A percentile compares a stretch with the other conserved stretches of the same genome.
Conservation (phyloP, 1,140 invertebrate species). For the Tribolium castaneum region DNA sequence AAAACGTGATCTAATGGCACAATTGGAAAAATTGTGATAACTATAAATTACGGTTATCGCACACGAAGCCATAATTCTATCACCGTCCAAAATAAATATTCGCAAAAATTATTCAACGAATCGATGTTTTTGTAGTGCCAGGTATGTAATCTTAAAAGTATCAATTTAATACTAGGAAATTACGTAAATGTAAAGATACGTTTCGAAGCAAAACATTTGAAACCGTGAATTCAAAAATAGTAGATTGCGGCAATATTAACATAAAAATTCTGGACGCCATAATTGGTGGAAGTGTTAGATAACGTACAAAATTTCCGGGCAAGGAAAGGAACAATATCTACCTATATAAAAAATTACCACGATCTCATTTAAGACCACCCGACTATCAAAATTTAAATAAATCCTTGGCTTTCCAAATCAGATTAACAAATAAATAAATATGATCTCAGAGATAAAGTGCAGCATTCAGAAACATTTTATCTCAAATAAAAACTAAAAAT, state of each 20-base stretch:
- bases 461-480: too few species aligned
- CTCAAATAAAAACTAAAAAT: too few species aligned
- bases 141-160: neutral
- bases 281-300: neutral
- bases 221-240: neutral
- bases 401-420: neutral
- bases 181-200: neutral
- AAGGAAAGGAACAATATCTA: too few species aligned
- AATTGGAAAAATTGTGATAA: neutral
- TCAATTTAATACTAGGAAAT: neutral
- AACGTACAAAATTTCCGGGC: neutral
- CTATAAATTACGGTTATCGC: too few species aligned
- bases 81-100: too few species aligned
- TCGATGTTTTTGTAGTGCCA: too few species aligned
- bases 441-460: neutral
- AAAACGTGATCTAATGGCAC: conserved; percentile 25
- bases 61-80: too few species aligned
- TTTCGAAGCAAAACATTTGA: neutral
- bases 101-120: too few species aligned
- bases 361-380: neutral
- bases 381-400: neutral
- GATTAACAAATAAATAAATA: neutral
- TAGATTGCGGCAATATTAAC: neutral
- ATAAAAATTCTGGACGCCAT: too few species aligned
- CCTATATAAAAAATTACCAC: neutral